A percentile compares a stretch with the other conserved stretches of the same genome.
phyloP scores from a whole-genome alignment of 2,888 invertebrate species.

The Drosophila melanosoma region DNA sequence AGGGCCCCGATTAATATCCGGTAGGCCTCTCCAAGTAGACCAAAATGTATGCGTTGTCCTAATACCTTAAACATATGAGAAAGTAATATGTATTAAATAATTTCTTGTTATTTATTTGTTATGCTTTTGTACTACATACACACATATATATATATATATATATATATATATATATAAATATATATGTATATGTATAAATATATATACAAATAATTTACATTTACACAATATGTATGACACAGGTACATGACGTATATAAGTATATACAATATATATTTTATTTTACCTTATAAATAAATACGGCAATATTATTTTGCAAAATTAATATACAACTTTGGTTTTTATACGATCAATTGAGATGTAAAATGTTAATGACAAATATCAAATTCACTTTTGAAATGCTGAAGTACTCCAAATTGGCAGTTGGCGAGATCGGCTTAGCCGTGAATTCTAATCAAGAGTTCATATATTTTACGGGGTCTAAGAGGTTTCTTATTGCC shows the following conservation, averaged over 20 bases:
- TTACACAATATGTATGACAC: slow-evolving; percentile 58
- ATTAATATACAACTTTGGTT: background rate
- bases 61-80: slow-evolving; percentile 30
- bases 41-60: slow-evolving; percentile 62
- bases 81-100: slow-evolving; percentile 63
- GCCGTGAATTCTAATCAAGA: too few relatives aligned
- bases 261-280: slow-evolving; percentile 33
- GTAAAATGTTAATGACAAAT: background rate
- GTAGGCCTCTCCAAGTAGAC: slow-evolving; percentile 46
- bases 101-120: slow-evolving; percentile 81
- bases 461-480: too few relatives aligned
- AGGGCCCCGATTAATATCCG: slow-evolving; percentile 12
- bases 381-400: background rate
- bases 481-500: too few relatives aligned
- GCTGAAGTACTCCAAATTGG: background rate
- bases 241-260: slow-evolving; percentile 53
- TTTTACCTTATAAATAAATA: slow-evolving; percentile 52
- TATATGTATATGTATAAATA: slow-evolving; percentile 9
- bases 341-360: background rate
- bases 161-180: too few relatives aligned
- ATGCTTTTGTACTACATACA: slow-evolving; percentile 73
- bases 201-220: slow-evolving; percentile 36
- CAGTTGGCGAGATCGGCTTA: too few relatives aligned
- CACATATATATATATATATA: slow-evolving; percentile 25
- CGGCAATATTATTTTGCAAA: slow-evolving; percentile 46